Base-by-base conservation (phyloP, 2,797 vertebrate genomes). In the Spea hammondii region DNA sequence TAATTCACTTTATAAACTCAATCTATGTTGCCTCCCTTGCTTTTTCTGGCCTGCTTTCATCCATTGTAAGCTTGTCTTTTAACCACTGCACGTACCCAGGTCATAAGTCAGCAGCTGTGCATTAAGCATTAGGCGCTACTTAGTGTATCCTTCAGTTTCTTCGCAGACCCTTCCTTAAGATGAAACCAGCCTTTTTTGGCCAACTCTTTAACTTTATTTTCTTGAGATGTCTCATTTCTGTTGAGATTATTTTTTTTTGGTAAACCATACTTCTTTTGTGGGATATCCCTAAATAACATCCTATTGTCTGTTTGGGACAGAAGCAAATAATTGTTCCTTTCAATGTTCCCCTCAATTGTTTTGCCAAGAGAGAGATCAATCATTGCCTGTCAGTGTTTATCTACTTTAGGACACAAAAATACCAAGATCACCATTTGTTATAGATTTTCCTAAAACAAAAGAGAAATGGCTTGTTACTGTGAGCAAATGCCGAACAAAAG, bases 321-420 rank as follows among this genome's bases (percentile, higher is more conserved):
- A 73, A 47, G 67, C 11, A 10, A n/a, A 11, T n/a, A 64, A 66
- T 79, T 79, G 70, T 53, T 65, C 5, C 46, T 4, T 59, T 68
- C 70, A 73, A 5, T 9, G 14, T 66, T 14, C 54, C 11, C 64
- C 45, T 55, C 55, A 60, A 53, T 72, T 72, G 74, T 84, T 59
- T 51, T 75, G 74, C 70, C 77, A 44, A 73, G 82, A 59, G 17
- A 79, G 74, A 59, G 84, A 84, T 84, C 84, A 73, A 78, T 84
- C 78, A 77, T 44, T 55, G 72, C 6, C 67, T 82, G 57, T 76
- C 70, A 57, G 4, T 13, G n/a, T 77, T 78, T 55, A 79, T 86
- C 82, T 85, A 60, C 76, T 83, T 46, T 64, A 72, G 77, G 65
- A 54, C n/a, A 65, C 59, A 71, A 65, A 51, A 79, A 72, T 70